Base-by-base conservation (phyloP, 1,140 invertebrate species). In the Stegodyphus mimosarum region DNA sequence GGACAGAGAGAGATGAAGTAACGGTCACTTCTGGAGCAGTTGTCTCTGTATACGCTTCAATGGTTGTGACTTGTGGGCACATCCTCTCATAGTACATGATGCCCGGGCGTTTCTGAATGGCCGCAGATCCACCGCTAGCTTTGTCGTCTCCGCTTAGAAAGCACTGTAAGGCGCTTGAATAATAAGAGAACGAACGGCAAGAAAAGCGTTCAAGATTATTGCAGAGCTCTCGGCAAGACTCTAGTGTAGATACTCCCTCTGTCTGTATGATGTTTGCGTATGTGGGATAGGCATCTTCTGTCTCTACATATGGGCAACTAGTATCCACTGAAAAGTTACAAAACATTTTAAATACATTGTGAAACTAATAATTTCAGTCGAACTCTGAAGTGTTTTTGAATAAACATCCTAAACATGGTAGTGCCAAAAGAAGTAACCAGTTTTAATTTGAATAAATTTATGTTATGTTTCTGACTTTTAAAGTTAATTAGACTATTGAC, bases 151-250 rank as follows among this genome's bases (percentile, higher is more conserved):
- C 90, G 50, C 89, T 90, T 15, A 92, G 88, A 85, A 92, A 92
- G 81, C 91, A 92, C 85, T 92, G 91, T 52, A 88, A 88, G 10
- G 89, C 91, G 33, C 90, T 89, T 6, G 90, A 89, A 76, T 91
- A 92, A 87, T 90, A 92, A 7, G 91, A 90, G 81, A 89, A 91
- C 5, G 91, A 90, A 7, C 91, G 88, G 86, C 91, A 92, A 49
- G 78, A 81, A 88, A 92, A 92, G 13, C 89, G 87, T 15, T 86
- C 74, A 74, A 91, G 89, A 48, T 87, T 88, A 75, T 89, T 89
- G 79, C 91, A 92, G 2, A 89, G 78, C 5, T 88, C 87, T 72
- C 91, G 88, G 84, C 91, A 92, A 13, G 90, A 90, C 15, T 87
- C 76, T 51, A 91, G 90, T 9, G 89, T 90, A 2, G 87, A 88